Base-by-base conservation (phyloP, 2,797 vertebrate species). In the Microctenopoma lineatum region DNA sequence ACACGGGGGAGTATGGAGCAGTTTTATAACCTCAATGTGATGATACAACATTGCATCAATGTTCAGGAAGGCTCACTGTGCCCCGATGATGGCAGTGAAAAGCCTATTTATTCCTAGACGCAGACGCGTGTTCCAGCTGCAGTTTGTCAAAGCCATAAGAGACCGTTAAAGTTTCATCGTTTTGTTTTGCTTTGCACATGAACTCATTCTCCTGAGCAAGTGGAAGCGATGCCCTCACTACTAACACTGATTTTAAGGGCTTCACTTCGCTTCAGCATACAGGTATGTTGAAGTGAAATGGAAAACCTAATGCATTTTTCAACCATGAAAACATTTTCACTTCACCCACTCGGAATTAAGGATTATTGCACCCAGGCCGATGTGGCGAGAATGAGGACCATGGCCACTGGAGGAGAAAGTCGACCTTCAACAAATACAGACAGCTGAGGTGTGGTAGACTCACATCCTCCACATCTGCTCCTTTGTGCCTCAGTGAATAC, bases 11-110 rank as follows among this genome's bases (percentile, higher is more conserved):
- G n/a, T 4, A 54, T 25, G 26, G 25, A n/a, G n/a, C 18, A 13
- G 51, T 51, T 65, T 74, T 39, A 52, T 34, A 47, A 29, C 50
- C 54, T 73, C 32, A 11, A 9, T 73, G 25, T 47, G 67, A 62
- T 63, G 32, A 68, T 67, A 64, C 34, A 16, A 42, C 55, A 45
- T 61, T 50, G 18, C 21, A 63, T 74, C 4, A 44, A 5, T 60
- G 25, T 36, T 44, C 57, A 66, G 56, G 48, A 67, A 57, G 15
- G 21, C 47, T 55, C 55, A 42, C 11, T 50, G 66, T 72, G 52
- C 50, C 60, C 70, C 59, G 41, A 39, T 61, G 52, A 70, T 38
- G 70, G 44, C 48, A 29, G 53, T 8, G 44, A 71, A 38, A 6
- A 7, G 27, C 51, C 16, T 34, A 29, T 46, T 52, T 58, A 18